Percentiles rank a stretch among this genome's conserved stretches.
Conservation (phyloP, 2,113 vertebrate species). For the Sterna hirundo region DNA sequence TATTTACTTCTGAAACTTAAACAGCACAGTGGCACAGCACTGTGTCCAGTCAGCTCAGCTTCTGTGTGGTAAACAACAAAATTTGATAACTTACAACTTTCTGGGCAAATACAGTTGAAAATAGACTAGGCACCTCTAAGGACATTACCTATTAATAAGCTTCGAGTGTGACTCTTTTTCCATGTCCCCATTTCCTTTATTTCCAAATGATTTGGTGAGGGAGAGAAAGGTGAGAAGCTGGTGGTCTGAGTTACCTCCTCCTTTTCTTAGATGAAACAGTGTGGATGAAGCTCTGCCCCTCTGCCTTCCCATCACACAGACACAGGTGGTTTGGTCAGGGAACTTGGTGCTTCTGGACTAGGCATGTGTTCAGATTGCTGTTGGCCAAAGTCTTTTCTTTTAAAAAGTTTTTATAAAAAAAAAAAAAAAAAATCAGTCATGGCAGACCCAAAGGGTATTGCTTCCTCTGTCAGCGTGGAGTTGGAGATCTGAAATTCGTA, state of each 20-base stretch:
- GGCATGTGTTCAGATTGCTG: neutral
- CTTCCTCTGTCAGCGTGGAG: neutral
- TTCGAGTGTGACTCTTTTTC: neutral
- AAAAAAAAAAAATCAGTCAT: neutral
- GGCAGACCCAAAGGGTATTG: neutral
- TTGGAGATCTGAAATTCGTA: neutral
- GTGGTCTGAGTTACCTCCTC: neutral
- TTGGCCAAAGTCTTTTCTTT: neutral
- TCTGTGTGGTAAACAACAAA: neutral
- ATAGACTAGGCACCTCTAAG: neutral
- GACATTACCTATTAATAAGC: fast-evolving
- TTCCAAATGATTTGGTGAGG: neutral
- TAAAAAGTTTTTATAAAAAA: neutral
- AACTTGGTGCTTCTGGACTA: neutral
- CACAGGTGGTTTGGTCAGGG: fast-evolving
- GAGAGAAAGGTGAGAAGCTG: neutral
- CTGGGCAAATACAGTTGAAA: neutral
- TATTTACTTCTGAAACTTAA: neutral
- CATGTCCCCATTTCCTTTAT: neutral
- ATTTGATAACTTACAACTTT: neutral
- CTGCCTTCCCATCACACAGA: neutral
- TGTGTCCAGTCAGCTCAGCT: neutral
- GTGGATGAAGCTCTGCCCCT: neutral
- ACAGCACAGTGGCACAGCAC: fast-evolving
- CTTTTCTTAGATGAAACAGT: neutral